Conservation (phyloP, 2,888 invertebrate species). For the Neuroscelio doddi region DNA sequence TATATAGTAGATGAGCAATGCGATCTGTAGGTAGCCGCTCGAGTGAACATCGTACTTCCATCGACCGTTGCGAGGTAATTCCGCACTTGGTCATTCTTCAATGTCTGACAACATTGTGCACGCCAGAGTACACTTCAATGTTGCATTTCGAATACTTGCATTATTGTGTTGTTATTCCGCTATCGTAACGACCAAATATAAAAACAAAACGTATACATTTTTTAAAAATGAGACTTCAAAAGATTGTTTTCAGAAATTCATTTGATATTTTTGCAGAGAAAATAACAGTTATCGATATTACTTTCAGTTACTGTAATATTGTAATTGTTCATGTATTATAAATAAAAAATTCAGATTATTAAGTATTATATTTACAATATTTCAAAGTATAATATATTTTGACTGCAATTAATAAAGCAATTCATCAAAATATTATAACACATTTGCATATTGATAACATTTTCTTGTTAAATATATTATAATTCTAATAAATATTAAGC, state of each 20-base stretch:
- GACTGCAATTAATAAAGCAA: too few relatives aligned
- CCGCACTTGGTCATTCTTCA: conserved; percentile 29
- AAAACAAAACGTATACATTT: conserved; percentile 19
- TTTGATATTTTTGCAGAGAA: neutral
- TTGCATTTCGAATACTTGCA: conserved; percentile 27
- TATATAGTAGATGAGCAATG: conserved; percentile 23
- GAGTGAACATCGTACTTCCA: conserved; percentile 24
- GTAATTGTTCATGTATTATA: too few relatives aligned
- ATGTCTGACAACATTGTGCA: conserved; percentile 23
- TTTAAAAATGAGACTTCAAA: conserved; percentile 2
- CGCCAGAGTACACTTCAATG: conserved; percentile 18
- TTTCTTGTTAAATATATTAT: too few relatives aligned
- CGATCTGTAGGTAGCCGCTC: conserved; percentile 27
- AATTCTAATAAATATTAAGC: too few relatives aligned
- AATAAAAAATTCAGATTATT: too few relatives aligned
- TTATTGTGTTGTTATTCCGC: conserved; percentile 15
- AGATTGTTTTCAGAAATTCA: neutral
- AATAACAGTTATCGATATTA: too few relatives aligned
- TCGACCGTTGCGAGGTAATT: conserved; percentile 23
- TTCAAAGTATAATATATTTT: too few relatives aligned
- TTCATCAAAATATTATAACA: too few relatives aligned
- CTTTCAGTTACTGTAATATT: too few relatives aligned
- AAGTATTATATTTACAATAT: too few relatives aligned
- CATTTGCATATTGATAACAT: too few relatives aligned
- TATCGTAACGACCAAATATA: conserved; percentile 16